Conservation (phyloP, 2,113 vertebrate genomes). For the Machaerirhynchus nigripectus region DNA sequence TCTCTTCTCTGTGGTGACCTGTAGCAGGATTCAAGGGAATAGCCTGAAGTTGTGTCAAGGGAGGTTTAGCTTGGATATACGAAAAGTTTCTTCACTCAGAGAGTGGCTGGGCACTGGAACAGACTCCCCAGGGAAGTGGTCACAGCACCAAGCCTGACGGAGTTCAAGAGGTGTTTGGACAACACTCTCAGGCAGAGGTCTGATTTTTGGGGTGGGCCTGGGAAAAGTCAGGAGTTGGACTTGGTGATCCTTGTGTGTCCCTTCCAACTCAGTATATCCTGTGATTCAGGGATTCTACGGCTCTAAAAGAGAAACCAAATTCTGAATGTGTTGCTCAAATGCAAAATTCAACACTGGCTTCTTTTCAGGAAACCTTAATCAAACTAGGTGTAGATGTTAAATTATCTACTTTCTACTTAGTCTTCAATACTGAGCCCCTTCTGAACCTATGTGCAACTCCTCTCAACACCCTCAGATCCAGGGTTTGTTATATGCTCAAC, state of each 20-base stretch:
- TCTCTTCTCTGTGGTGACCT: not conserved
- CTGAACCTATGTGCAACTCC: not conserved
- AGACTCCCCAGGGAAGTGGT: not conserved
- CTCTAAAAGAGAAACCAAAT: not conserved
- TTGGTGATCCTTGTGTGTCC: not conserved
- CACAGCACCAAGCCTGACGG: not conserved
- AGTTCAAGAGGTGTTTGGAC: not conserved
- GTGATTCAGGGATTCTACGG: not conserved
- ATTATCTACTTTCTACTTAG: not conserved
- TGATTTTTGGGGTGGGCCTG: not conserved
- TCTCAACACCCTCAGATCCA: not conserved
- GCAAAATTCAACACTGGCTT: not conserved
- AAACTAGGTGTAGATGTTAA: not conserved
- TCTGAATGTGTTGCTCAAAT: not conserved
- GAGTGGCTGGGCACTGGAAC: rapidly evolving
- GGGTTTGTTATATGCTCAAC: rapidly evolving
- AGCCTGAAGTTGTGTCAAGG: not conserved
- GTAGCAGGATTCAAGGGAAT: not conserved
- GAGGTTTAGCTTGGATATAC: not conserved
- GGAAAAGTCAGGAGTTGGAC: not conserved
- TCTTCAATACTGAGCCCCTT: not conserved
- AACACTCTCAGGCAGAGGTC: not conserved
- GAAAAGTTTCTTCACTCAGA: not conserved
- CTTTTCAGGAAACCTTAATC: not conserved
- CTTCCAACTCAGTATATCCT: not conserved